Evolutionary conservation across 2,113 vertebrate genomes (phyloP), one percentile per base, ranked within the genome.

Genomic region (Varanus komodoensis): DNA sequence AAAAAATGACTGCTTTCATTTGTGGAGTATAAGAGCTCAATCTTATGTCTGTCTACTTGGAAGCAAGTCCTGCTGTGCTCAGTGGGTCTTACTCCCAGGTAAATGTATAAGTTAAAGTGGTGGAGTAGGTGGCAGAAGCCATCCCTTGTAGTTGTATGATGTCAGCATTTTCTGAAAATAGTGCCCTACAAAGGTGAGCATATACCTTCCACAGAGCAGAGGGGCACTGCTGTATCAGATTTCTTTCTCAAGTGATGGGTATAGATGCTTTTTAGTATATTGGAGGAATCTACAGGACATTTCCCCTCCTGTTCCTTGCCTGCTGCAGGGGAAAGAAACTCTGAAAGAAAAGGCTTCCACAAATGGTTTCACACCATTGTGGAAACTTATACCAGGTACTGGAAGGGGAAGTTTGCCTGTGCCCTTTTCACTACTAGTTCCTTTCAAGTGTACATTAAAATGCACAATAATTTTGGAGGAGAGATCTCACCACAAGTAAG

Each of bases 291-390:
- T 29, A 67, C 82, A 71, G 90, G 3, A 12, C 91, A 50, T 54
- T 93, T 67, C 17, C 25, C 91, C 0, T 88, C 68, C 89, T 79
- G 87, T 15, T 90, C 85, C 86, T 84, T 91, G 25, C 21, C 6
- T 88, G 12, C 23, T 87, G 79, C 89, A 95, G 87, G 87, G 93
- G 73, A 89, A 93, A 91, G 34, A 64, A 48, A 78, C 19, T 68
- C 74, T 91, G 87, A 77, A 94, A 89, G 90, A 81, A 83, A 86
- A 29, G 17, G 82, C 8, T 75, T 81, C 90, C 6, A 50, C 14
- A 94, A 94, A 8, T 92, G 81, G 7, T 73, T 93, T 17, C 79
- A 93, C 68, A 3, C 67, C 50, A 6, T 80, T 34, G 0, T 68
- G 25, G 57, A n/a, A 12, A 74, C 8, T 15, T 57, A 32, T 29